Conservation (phyloP, 2,113 vertebrate genomes). For the Indicator maculatus region DNA sequence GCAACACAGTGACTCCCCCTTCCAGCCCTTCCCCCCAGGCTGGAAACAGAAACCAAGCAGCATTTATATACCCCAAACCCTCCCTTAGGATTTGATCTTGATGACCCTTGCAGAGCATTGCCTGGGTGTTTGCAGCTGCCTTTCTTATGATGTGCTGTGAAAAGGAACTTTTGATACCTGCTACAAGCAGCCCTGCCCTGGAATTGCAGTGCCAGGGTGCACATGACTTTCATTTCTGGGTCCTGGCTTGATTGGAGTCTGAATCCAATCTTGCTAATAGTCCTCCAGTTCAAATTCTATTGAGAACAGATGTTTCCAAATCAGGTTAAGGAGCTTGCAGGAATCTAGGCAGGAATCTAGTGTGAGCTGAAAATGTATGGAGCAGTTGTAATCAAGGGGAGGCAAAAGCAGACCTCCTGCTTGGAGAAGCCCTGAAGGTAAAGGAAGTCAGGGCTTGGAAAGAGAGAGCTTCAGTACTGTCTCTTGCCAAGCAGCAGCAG, state of each 20-base stretch:
- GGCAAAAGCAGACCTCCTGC: constrained; percentile 62
- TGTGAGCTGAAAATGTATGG: constrained; percentile 25
- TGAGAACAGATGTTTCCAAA: constrained; percentile 76
- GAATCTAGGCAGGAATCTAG: constrained; percentile 27
- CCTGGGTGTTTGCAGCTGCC: constrained; percentile 36
- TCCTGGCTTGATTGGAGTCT: constrained; percentile 70
- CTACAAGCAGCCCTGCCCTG: neutral
- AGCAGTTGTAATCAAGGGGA: constrained; percentile 63
- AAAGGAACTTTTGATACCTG: constrained; percentile 26
- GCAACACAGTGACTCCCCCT: neutral
- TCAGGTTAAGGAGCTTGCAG: constrained; percentile 52
- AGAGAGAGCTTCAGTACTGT: constrained; percentile 1
- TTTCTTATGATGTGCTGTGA: neutral
- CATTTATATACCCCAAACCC: constrained; percentile 28
- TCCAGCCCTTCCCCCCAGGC: neutral
- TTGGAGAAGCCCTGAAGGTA: constrained; percentile 54
- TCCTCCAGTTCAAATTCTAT: constrained; percentile 68
- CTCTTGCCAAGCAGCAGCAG: constrained; percentile 9
- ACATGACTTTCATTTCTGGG: constrained; percentile 71
- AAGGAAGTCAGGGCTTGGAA: neutral
- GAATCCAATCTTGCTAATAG: constrained; percentile 72
- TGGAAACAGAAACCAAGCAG: constrained; percentile 37
- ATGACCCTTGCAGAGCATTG: constrained; percentile 22
- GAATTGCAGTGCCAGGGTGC: constrained; percentile 43
- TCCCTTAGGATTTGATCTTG: constrained; percentile 35